Evolutionary conservation across 2,113 vertebrate genomes (phyloP).

Genomic region (Hypanus sabinus): DNA sequence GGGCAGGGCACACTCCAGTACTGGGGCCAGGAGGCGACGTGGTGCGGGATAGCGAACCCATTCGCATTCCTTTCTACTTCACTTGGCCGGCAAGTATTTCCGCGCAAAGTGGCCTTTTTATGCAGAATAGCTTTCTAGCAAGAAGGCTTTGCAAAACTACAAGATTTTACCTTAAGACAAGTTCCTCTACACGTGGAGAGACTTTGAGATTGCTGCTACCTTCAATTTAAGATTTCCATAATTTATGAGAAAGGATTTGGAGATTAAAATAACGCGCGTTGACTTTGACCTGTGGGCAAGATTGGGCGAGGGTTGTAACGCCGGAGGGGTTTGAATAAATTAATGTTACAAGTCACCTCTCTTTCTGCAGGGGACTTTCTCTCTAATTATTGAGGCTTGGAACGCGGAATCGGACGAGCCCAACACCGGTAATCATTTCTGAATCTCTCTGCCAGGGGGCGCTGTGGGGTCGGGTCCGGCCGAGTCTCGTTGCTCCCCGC

Average conservation of each 20-base stretch:
- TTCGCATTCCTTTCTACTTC: constrained; percentile 67
- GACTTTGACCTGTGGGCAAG: too few species aligned
- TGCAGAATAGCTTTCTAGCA: too few species aligned
- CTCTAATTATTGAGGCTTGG: constrained; percentile 77
- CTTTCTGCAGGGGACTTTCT: constrained; percentile 64
- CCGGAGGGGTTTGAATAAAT: background rate
- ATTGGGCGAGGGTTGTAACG: too few species aligned
- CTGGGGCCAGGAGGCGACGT: constrained; percentile 51
- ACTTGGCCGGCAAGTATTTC: constrained; percentile 72
- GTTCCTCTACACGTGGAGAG: too few species aligned
- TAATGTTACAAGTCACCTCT: background rate
- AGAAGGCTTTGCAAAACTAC: too few species aligned
- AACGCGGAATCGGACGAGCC: constrained; percentile 56
- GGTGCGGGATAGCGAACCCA: constrained; percentile 55
- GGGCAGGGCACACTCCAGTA: constrained; percentile 57
- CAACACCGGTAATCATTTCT: constrained; percentile 58
- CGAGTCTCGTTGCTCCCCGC: too few species aligned
- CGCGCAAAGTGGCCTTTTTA: background rate
- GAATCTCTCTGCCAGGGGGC: constrained; percentile 26
- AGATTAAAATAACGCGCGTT: too few species aligned
- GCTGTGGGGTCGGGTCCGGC: background rate
- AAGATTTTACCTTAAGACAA: too few species aligned
- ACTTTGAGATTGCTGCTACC: too few species aligned
- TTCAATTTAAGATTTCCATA: too few species aligned
- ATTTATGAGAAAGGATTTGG: too few species aligned